Evolutionary conservation across 2,113 vertebrate species (phyloP).

Genomic region (Albula glossodonta): DNA sequence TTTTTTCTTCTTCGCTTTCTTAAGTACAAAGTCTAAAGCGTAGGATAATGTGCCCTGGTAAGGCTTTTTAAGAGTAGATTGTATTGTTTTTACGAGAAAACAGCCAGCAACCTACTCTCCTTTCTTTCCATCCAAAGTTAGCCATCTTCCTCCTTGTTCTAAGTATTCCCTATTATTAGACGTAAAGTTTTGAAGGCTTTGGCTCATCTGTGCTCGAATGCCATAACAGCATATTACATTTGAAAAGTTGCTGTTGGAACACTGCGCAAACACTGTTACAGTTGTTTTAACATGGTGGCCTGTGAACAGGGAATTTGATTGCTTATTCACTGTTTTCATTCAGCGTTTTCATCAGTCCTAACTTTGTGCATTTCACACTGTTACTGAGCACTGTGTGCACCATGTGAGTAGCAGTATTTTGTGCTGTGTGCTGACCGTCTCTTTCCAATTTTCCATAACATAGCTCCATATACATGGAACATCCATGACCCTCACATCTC

Average conservation of each 20-base stretch:
- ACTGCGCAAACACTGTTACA: background rate
- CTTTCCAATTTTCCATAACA: too few relatives aligned
- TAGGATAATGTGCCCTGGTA: conserved; percentile 11
- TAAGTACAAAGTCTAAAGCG: conserved; percentile 42
- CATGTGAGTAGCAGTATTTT: too few relatives aligned
- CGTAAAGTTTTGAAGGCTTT: background rate
- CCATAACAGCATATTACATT: background rate
- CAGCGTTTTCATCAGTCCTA: too few relatives aligned
- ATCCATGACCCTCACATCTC: background rate
- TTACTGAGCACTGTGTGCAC: too few relatives aligned
- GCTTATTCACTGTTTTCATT: background rate
- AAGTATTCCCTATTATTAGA: background rate
- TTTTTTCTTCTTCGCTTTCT: conserved; percentile 51
- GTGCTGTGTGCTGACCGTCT: too few relatives aligned
- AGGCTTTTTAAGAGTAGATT: conserved; percentile 20
- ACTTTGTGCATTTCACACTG: too few relatives aligned
- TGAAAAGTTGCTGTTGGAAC: background rate
- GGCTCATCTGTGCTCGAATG: background rate
- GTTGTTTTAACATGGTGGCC: background rate
- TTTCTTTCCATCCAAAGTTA: background rate
- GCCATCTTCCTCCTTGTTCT: background rate
- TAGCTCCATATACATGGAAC: background rate
- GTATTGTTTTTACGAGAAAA: background rate
- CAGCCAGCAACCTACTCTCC: background rate
- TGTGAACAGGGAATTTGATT: background rate